Evolutionary conservation across 1,140 invertebrate genomes (phyloP).

Genomic region (Lepeophtheirus salmonis): DNA sequence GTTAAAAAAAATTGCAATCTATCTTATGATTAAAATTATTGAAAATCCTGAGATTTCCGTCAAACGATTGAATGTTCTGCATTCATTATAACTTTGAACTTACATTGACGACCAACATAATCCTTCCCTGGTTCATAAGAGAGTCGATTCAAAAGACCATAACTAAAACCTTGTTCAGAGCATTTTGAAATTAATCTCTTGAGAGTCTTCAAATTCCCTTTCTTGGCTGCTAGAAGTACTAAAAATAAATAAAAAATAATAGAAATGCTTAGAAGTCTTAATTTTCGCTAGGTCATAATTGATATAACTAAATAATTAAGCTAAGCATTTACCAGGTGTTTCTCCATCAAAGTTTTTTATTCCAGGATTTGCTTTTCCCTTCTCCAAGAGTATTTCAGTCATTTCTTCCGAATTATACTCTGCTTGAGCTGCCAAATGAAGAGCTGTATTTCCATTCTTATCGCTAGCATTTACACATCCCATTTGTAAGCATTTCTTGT

Average conservation of each 20-base stretch:
- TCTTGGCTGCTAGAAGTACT: not conserved
- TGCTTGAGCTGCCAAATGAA: not conserved
- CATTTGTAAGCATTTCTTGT: not conserved
- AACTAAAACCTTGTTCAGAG: not conserved
- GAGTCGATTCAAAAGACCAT: not conserved
- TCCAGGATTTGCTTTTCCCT: not conserved
- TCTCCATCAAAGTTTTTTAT: not conserved
- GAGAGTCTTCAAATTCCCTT: not conserved
- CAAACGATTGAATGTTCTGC: no score
- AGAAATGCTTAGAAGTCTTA: no score
- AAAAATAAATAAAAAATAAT: not conserved
- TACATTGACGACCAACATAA: not conserved
- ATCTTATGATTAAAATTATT: no score
- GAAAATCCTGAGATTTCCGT: no score
- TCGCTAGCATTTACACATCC: not conserved
- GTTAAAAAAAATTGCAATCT: no score
- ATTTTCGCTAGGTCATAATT: no score
- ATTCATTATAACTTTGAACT: not conserved
- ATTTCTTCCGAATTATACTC: not conserved
- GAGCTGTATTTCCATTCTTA: not conserved
- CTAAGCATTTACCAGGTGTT: not conserved
- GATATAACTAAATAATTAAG: no score
- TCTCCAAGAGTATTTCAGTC: not conserved
- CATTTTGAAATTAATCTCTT: not conserved
- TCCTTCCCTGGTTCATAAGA: not conserved